Conservation (phyloP, 2,888 invertebrate species). For the Cyrtodaria siliqua region DNA sequence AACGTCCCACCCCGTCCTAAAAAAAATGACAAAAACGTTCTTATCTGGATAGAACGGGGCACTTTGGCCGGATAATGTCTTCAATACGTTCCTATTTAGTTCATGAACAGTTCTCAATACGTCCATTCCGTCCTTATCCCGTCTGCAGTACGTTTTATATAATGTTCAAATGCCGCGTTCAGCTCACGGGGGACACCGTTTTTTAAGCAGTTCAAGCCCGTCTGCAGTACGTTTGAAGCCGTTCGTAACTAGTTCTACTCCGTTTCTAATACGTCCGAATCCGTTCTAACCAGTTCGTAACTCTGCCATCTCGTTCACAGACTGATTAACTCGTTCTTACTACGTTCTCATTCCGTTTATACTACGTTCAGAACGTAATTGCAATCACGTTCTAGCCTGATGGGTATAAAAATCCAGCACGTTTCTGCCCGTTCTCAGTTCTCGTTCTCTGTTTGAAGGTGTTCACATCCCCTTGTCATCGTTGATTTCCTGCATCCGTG, state of each 20-base stretch:
- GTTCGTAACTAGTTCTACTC: slow-evolving; percentile 6
- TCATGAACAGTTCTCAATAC: not conserved
- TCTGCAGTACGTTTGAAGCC: slow-evolving; percentile 6
- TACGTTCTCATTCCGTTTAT: too few species aligned
- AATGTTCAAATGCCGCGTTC: not conserved
- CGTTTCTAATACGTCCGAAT: not conserved
- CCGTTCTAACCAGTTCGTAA: slow-evolving; percentile 3
- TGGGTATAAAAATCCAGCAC: not conserved
- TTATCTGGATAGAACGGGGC: slow-evolving; percentile 14
- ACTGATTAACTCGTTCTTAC: too few species aligned
- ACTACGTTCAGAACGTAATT: too few species aligned
- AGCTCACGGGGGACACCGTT: slow-evolving; percentile 6
- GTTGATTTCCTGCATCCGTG: not conserved
- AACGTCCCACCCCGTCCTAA: slow-evolving; percentile 4
- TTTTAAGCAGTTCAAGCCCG: slow-evolving; percentile 16
- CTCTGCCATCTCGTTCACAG: not conserved
- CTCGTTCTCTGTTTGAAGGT: too few species aligned
- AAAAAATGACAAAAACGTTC: slow-evolving; percentile 9
- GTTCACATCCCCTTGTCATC: too few species aligned
- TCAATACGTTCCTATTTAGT: not conserved
- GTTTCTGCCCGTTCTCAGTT: not conserved
- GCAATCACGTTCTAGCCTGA: not conserved
- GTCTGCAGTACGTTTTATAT: slow-evolving; percentile 8
- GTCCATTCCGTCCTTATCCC: not conserved
- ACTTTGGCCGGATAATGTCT: not conserved